Percentiles rank a stretch among this genome's conserved stretches.
phyloP scores from a whole-genome alignment of 2,888 invertebrate species.

The Lepidocyrtoides sp. region DNA sequence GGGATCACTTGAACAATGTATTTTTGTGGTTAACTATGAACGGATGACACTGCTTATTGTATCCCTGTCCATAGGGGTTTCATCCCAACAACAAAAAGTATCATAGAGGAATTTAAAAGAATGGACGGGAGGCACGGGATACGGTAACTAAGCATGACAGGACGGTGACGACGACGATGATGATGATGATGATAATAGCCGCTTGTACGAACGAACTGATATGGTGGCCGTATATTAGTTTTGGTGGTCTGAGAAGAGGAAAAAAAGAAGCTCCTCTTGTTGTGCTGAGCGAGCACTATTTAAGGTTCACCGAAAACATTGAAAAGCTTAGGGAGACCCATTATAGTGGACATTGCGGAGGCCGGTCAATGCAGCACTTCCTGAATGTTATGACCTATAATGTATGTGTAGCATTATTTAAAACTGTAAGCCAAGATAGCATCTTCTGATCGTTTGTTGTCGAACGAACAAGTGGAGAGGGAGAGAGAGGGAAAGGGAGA shows the following conservation, averaged over 20 bases:
- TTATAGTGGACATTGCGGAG: slow-evolving; percentile 85
- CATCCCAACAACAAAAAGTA: slow-evolving; percentile 62
- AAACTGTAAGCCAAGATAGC: slow-evolving; percentile 83
- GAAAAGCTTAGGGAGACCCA: slow-evolving; percentile 85
- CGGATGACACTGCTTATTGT: slow-evolving; percentile 46
- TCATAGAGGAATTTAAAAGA: slow-evolving; percentile 77
- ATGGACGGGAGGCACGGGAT: background rate
- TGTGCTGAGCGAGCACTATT: slow-evolving; percentile 85
- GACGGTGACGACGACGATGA: background rate
- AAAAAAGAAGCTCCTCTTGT: slow-evolving; percentile 76
- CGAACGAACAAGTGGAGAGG: background rate
- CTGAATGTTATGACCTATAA: slow-evolving; percentile 86
- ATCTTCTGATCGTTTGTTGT: slow-evolving; percentile 73
- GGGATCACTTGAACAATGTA: slow-evolving; percentile 47
- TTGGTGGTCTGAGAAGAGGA: slow-evolving; percentile 59
- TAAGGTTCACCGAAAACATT: slow-evolving; percentile 85
- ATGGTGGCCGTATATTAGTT: background rate
- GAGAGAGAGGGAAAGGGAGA: slow-evolving; percentile 16
- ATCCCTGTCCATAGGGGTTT: slow-evolving; percentile 62
- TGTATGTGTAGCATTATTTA: slow-evolving; percentile 85
- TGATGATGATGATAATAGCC: background rate
- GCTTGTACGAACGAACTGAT: background rate
- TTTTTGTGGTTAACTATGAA: slow-evolving; percentile 54
- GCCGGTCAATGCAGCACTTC: slow-evolving; percentile 85
- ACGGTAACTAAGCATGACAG: slow-evolving; percentile 26